Conservation (phyloP, 2,113 vertebrate genomes). For the Caloenas nicobarica region DNA sequence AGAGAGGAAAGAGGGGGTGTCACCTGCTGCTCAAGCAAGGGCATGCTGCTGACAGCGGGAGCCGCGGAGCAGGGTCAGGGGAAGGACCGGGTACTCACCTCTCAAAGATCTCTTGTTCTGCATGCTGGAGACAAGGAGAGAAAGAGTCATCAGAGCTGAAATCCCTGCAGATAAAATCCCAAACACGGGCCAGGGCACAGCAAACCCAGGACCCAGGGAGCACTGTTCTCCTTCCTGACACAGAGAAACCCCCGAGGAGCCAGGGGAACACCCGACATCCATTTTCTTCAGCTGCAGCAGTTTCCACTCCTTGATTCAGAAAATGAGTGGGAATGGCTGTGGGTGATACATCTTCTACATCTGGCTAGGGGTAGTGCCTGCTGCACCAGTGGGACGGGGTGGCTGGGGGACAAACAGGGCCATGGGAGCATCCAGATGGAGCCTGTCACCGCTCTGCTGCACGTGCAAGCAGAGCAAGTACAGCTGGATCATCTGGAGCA, state of each 20-base stretch:
- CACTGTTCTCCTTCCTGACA: neutral
- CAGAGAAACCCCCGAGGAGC: neutral
- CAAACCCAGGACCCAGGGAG: neutral
- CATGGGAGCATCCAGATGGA: neutral
- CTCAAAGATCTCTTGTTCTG: constrained; percentile 77
- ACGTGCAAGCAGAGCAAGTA: neutral
- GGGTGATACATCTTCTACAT: neutral
- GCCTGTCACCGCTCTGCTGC: neutral
- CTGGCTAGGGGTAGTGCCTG: neutral
- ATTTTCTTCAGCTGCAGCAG: neutral
- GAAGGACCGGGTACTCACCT: constrained; percentile 64
- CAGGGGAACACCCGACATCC: neutral
- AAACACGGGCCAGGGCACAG: neutral
- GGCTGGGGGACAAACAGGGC: neutral
- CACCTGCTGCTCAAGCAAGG: neutral
- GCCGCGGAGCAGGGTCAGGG: neutral
- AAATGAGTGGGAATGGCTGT: neutral
- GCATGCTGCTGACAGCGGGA: neutral
- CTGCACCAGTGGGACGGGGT: neutral
- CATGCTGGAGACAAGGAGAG: constrained; percentile 66
- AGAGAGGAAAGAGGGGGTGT: neutral
- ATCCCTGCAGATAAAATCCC: neutral
- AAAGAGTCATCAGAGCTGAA: constrained; percentile 7
- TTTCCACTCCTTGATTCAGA: neutral
- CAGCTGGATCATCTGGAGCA: neutral